Evolutionary conservation across 2,888 invertebrate genomes (phyloP).

Genomic region (Vesta saturnalis): DNA sequence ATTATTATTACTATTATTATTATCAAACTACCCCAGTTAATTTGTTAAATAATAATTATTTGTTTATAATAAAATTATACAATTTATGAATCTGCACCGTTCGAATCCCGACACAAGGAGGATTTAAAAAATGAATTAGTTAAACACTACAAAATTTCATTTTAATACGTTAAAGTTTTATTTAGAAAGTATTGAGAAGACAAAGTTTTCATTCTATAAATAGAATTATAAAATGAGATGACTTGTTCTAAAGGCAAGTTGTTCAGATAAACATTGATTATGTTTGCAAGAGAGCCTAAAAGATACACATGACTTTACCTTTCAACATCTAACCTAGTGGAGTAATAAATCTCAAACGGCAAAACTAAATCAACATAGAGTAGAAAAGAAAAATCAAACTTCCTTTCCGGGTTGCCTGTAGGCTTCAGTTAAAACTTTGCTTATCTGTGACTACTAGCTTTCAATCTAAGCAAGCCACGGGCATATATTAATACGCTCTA

Average conservation of each 20-base stretch:
- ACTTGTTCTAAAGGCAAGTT: not conserved
- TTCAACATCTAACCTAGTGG: not conserved
- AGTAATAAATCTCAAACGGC: not conserved
- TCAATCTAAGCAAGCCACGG: not conserved
- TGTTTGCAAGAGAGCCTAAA: not conserved
- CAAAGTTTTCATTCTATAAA: no score
- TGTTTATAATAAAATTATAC: no score
- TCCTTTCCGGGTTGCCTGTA: not conserved
- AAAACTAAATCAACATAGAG: not conserved
- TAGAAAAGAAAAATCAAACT: no score
- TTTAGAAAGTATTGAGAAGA: no score
- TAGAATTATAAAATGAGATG: not conserved
- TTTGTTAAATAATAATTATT: no score
- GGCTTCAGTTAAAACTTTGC: conserved; percentile 2
- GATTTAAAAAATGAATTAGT: no score
- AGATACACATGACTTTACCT: not conserved
- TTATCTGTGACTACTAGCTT: not conserved
- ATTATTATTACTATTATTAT: no score
- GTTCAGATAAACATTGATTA: not conserved
- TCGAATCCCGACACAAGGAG: no score
- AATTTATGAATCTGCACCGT: no score
- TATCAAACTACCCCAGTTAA: no score
- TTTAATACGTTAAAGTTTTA: no score
- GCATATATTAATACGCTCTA: not conserved
- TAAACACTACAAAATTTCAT: no score